Conservation (phyloP, 37 sponge, comb jelly and placozoan genomes). For the Mnemiopsis leidyi region DNA sequence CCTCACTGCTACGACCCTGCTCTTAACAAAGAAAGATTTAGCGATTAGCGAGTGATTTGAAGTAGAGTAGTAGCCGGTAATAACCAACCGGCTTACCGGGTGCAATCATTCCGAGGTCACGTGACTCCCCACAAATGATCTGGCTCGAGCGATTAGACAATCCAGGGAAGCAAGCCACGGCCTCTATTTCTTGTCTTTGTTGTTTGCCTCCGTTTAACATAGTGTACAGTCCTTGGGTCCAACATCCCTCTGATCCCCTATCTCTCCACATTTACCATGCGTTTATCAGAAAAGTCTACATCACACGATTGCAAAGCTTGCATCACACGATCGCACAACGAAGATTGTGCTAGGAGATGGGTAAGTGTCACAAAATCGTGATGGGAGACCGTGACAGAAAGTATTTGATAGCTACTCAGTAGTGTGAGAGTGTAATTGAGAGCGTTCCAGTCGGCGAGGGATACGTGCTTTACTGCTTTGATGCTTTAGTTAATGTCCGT, state of each 20-base stretch:
- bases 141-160: neutral
- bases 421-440: too few species aligned
- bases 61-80: neutral
- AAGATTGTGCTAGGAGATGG: too few species aligned
- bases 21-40: neutral
- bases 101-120: neutral
- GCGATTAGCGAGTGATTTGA: neutral
- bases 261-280: too few species aligned
- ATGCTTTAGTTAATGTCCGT: too few species aligned
- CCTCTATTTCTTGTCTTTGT: neutral
- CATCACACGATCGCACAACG: too few species aligned
- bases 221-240: slow-evolving; percentile 36
- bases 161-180: neutral
- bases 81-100: neutral
- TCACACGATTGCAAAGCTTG: too few species aligned
- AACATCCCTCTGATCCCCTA: slow-evolving; percentile 32
- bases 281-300: too few species aligned
- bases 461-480: too few species aligned
- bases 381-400: too few species aligned
- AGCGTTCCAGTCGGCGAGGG: too few species aligned
- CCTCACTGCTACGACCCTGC: neutral
- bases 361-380: too few species aligned
- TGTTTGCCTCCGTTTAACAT: neutral
- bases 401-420: too few species aligned
- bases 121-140: neutral